A percentile compares a stretch with the other conserved stretches of the same genome.
Evolutionary conservation across 2,888 invertebrate species (phyloP).

Genomic region (Ormyrus rosae): DNA sequence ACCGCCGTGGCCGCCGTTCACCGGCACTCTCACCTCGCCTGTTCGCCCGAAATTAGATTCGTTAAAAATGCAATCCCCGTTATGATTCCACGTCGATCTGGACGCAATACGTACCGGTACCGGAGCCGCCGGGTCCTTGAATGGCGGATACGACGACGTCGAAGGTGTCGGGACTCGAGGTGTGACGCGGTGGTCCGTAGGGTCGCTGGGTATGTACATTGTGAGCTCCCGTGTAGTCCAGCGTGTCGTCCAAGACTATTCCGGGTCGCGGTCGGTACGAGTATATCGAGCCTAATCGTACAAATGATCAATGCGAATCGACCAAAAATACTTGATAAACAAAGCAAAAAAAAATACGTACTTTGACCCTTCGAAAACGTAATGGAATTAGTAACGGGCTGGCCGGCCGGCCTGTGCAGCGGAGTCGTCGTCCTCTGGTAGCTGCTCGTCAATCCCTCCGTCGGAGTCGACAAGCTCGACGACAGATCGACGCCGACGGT

Average conservation of each 20-base stretch:
- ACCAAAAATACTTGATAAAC: not conserved
- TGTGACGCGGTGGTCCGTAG: slow-evolving; percentile 69
- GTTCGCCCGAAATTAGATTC: not conserved
- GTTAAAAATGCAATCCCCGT: too few relatives aligned
- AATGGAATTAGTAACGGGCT: slow-evolving; percentile 62
- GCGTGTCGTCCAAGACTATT: slow-evolving; percentile 87
- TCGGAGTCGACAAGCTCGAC: slow-evolving; percentile 70
- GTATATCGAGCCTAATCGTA: slow-evolving; percentile 62
- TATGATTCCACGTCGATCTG: not conserved
- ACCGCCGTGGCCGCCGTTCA: slow-evolving; percentile 66
- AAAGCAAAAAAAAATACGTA: slow-evolving; percentile 42
- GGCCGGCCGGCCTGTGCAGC: slow-evolving; percentile 10
- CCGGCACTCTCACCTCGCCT: slow-evolving; percentile 70
- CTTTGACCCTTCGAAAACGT: slow-evolving; percentile 66
- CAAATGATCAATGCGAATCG: not conserved
- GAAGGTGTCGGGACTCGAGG: slow-evolving; percentile 85
- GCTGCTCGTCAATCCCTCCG: slow-evolving; percentile 62
- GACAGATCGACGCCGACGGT: slow-evolving; percentile 14
- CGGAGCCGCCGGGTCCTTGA: slow-evolving; percentile 84
- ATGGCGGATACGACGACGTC: slow-evolving; percentile 93
- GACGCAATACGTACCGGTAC: slow-evolving; percentile 64
- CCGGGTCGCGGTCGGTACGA: slow-evolving; percentile 89
- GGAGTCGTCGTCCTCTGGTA: slow-evolving; percentile 54
- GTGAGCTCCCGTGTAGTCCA: slow-evolving; percentile 74
- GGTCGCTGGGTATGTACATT: slow-evolving; percentile 77